Conservation (phyloP, 2,113 vertebrate genomes). For the Chunga burmeisteri region DNA sequence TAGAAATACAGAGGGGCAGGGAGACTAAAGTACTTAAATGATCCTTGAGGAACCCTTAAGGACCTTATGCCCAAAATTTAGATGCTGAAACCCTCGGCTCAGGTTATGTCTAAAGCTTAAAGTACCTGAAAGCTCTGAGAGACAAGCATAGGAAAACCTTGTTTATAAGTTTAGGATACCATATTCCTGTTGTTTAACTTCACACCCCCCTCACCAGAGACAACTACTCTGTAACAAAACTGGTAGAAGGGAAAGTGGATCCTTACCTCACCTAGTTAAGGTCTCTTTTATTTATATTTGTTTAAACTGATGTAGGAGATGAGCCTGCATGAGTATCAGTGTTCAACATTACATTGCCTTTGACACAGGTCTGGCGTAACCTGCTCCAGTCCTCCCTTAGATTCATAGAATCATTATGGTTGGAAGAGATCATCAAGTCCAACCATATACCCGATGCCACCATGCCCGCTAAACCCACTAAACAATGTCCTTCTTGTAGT, state of each 20-base stretch:
- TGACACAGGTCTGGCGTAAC: background rate
- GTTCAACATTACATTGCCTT: background rate
- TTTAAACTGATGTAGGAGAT: background rate
- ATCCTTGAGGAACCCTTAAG: background rate
- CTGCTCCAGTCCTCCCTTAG: background rate
- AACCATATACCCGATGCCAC: no score
- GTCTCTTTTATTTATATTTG: background rate
- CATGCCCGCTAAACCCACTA: no score
- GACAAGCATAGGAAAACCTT: background rate
- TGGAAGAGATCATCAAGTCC: no score
- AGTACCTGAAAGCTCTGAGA: background rate
- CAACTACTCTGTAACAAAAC: background rate
- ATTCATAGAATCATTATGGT: no score
- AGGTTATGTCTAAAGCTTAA: background rate
- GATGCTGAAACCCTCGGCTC: background rate
- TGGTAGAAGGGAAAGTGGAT: background rate
- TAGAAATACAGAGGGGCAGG: background rate
- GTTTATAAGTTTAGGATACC: background rate
- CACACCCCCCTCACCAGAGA: background rate
- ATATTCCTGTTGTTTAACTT: background rate
- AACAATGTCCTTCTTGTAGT: no score
- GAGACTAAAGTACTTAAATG: background rate
- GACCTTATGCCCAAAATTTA: background rate
- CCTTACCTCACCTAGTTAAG: background rate
- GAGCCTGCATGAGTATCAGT: background rate